Base-by-base conservation (phyloP, 2,113 vertebrate genomes). In the Serinus canaria region DNA sequence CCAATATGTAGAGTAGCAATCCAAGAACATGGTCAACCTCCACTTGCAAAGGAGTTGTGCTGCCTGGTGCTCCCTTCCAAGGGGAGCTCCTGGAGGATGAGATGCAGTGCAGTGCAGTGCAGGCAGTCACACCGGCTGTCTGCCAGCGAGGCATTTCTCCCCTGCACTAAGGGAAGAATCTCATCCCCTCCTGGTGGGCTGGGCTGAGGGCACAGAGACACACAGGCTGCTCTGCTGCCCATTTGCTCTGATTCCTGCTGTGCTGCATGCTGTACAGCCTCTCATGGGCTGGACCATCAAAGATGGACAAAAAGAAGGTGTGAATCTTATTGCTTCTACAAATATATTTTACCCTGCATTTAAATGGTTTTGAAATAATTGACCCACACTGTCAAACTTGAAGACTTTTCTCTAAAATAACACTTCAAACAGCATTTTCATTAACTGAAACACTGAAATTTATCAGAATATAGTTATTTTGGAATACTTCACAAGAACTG, bases 41-140 rank as follows among this genome's bases (percentile, higher is more conserved):
- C 11, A 13, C 59, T 39, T 49, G 41, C 1, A 10, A 74, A 64
- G 46, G 22, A 83, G 44, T 67, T 0, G 1, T 41, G 59, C 24
- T 73, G 70, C 69, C 62, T 52, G 35, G 30, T 31, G 24, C 22
- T 62, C 12, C 33, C 47, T 52, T 46, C 47, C 31, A 58, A 59
- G 28, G 8, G 18, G 13, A 66, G 35, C 18, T 69, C 28, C 31
- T 53, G 43, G 6, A 89, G 41, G 58, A 76, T 0, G 13, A 46
- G 56, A 16, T 18, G 37, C 47, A 35, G 41, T 16, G 60, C 49
- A 49, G 27, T 43, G 41, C 24, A 39, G 46, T 31, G 58, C 33
- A 0, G 1, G 64, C 53, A 58, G 30, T 2, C 0, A 0, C 33
- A 46, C 23, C 13, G 35, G 23, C 31, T 52, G 5, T 10, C 33